phyloP scores from a whole-genome alignment of 23 tunicate species.

The Styela plicata region DNA sequence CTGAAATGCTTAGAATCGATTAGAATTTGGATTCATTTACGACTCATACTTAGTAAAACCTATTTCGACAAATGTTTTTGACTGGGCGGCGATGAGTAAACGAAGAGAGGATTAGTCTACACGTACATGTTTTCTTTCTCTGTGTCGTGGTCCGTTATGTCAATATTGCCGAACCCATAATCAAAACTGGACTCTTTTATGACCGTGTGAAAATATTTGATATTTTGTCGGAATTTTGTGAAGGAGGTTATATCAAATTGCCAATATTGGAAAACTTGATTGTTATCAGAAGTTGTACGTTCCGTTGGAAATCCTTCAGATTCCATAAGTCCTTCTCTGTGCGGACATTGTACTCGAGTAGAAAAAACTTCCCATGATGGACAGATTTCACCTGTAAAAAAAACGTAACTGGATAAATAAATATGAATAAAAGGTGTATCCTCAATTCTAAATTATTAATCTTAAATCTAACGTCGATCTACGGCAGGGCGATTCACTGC shows the following conservation, averaged over 20 bases:
- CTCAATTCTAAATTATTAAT: no score
- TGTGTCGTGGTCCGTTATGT: constrained; percentile 10
- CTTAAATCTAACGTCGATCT: no score
- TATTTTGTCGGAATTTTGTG: neutral
- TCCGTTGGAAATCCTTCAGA: neutral
- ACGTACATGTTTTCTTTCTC: constrained; percentile 3
- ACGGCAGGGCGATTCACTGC: no score
- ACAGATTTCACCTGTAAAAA: neutral
- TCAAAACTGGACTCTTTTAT: constrained; percentile 1
- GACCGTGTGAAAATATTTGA: neutral
- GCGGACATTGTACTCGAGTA: neutral
- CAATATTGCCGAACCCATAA: constrained; percentile 1
- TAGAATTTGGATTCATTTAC: no score
- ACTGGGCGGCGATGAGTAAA: no score
- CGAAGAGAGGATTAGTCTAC: no score
- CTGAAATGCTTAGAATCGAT: no score
- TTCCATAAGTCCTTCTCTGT: neutral
- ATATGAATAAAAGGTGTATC: no score
- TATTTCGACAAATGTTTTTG: no score
- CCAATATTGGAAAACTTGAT: neutral
- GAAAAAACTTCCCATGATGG: neutral
- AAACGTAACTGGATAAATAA: no score
- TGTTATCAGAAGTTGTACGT: neutral
- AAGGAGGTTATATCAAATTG: neutral
- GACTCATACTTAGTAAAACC: no score